A percentile compares a stretch with the other conserved stretches of the same genome.
Evolutionary conservation across 2,888 invertebrate genomes (phyloP).

Genomic region (Caenorhabditis japonica): DNA sequence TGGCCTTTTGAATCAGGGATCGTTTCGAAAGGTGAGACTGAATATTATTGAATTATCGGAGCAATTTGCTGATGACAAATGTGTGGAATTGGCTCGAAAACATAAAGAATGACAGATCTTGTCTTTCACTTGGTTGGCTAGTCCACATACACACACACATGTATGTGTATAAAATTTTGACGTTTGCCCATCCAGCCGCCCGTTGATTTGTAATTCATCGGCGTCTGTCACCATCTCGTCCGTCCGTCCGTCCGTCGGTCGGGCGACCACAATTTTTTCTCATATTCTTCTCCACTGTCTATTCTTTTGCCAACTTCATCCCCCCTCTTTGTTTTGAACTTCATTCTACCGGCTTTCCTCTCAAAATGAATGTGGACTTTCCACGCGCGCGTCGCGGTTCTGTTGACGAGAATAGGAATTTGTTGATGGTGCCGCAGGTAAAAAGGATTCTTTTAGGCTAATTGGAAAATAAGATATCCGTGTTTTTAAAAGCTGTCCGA

Average conservation of each 20-base stretch:
- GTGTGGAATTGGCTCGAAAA: too few relatives aligned
- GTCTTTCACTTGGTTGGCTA: too few relatives aligned
- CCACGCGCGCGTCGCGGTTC: slow-evolving; percentile 1
- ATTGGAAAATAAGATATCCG: too few relatives aligned
- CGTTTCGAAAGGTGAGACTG: slow-evolving; percentile 40
- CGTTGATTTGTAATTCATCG: slow-evolving; percentile 48
- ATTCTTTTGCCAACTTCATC: neutral
- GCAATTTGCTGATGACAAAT: too few relatives aligned
- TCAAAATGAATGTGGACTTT: slow-evolving; percentile 37
- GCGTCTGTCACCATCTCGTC: slow-evolving; percentile 16
- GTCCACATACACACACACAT: too few relatives aligned
- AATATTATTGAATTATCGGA: too few relatives aligned
- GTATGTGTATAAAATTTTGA: too few relatives aligned
- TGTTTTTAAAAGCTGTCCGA: too few relatives aligned
- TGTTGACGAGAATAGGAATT: slow-evolving; percentile 14
- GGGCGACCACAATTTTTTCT: slow-evolving; percentile 13
- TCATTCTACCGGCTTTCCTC: neutral
- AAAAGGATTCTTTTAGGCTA: too few relatives aligned
- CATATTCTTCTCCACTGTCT: neutral
- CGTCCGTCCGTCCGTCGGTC: neutral
- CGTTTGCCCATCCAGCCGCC: slow-evolving; percentile 17
- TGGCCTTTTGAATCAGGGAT: slow-evolving; percentile 32
- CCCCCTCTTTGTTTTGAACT: neutral
- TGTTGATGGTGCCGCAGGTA: slow-evolving; percentile 34
- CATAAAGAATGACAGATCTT: too few relatives aligned